phyloP scores from a whole-genome alignment of 2,113 vertebrate species.

The Phrynocephalus versicolor region DNA sequence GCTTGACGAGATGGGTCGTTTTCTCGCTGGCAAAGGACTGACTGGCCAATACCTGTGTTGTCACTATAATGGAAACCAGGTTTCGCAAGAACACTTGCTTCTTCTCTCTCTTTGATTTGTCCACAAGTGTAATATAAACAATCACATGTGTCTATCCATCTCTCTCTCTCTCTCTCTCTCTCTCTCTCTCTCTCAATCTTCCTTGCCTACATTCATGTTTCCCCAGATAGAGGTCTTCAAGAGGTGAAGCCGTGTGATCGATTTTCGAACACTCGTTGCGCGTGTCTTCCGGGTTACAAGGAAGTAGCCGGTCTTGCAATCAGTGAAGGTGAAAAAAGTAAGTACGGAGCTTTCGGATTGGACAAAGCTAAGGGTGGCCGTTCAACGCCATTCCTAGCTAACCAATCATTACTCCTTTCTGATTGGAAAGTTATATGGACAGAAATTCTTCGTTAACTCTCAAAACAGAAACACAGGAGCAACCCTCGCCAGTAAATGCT shows the following conservation, averaged over 20 bases:
- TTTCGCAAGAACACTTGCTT: neutral
- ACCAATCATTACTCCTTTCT: too few species aligned
- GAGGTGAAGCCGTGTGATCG: slow-evolving; percentile 55
- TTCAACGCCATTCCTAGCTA: neutral
- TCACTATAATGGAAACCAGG: neutral
- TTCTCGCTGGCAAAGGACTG: neutral
- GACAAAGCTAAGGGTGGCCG: accelerated
- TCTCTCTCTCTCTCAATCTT: neutral
- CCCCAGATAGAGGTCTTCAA: slow-evolving; percentile 47
- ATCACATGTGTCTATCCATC: too few species aligned
- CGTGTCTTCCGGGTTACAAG: slow-evolving; percentile 42
- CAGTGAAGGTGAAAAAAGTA: neutral
- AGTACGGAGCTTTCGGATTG: accelerated
- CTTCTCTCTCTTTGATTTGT: too few species aligned
- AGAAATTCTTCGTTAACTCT: too few species aligned
- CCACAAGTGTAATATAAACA: too few species aligned
- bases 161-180: too few species aligned
- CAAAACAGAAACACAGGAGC: too few species aligned
- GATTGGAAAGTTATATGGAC: too few species aligned
- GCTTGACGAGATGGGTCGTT: neutral
- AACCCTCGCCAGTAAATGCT: too few species aligned
- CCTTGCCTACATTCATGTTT: neutral
- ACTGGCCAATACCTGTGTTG: neutral
- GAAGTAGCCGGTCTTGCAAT: accelerated
- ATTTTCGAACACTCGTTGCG: slow-evolving; percentile 46